Evolutionary conservation across 2,888 invertebrate genomes (phyloP).

Genomic region (Philereme vetulata): DNA sequence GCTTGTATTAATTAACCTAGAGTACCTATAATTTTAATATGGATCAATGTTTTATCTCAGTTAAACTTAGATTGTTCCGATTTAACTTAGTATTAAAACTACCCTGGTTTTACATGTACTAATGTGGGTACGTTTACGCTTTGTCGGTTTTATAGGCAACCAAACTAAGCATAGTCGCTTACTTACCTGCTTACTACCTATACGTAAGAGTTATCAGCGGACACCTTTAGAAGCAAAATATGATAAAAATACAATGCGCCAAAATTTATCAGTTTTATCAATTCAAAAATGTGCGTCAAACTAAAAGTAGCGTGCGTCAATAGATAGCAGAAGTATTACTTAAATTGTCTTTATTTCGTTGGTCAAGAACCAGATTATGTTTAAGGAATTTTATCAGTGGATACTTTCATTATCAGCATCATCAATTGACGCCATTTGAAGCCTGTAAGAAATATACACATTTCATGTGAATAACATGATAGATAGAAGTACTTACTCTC

Average conservation of each 20-base stretch:
- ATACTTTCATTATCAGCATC: no score
- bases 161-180: neutral
- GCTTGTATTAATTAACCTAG: constrained; percentile 13
- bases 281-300: constrained; percentile 60
- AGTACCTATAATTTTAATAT: constrained; percentile 3
- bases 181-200: neutral
- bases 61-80: no score
- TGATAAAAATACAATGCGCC: constrained; percentile 47
- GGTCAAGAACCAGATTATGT: constrained; percentile 23
- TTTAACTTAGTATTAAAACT: no score
- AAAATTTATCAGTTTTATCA: constrained; percentile 55
- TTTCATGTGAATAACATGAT: neutral
- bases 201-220: neutral
- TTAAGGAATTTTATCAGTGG: no score
- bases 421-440: no score
- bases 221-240: constrained; percentile 34
- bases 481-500: constrained; percentile 54
- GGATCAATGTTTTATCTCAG: neutral
- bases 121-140: no score
- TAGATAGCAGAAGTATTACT: constrained; percentile 40
- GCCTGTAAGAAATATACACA: no score
- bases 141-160: neutral
- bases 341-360: constrained; percentile 46
- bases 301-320: constrained; percentile 57
- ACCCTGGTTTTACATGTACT: no score